These are phyloP conservation scores for Falco peregrinus DNA, from an alignment of 2,797 vertebrate genomes.

Conservation along the genomic window DNA sequence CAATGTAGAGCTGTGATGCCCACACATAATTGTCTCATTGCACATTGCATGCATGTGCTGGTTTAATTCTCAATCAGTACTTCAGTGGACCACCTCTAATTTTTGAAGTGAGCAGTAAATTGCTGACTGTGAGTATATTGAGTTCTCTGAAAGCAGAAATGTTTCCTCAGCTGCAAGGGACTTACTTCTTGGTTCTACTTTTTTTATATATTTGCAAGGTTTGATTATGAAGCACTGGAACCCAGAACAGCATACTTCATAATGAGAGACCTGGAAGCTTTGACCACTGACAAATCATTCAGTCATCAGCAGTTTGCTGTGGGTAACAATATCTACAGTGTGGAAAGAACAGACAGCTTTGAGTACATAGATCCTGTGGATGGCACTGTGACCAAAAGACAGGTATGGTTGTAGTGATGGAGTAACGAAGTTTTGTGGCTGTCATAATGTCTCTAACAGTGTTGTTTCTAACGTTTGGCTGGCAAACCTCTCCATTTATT, in stretches of 20 bases:
- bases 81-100: background rate
- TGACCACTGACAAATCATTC: constrained; percentile 93
- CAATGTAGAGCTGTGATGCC: background rate
- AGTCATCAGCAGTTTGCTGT: constrained; percentile 94
- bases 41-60: background rate
- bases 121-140: background rate
- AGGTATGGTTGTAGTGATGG: constrained; percentile 79
- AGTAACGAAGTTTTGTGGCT: background rate
- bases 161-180: background rate
- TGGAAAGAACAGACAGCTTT: constrained; percentile 94
- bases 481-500: background rate
- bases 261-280: constrained; percentile 92
- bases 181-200: background rate
- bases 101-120: background rate
- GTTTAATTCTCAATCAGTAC: background rate
- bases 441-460: background rate
- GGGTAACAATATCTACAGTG: constrained; percentile 89
- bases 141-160: background rate
- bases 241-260: constrained; percentile 90
- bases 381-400: constrained; percentile 93
- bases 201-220: constrained; percentile 76
- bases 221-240: constrained; percentile 96
- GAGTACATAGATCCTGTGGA: constrained; percentile 98
- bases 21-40: background rate
- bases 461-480: background rate